phyloP scores from a whole-genome alignment of 2,888 invertebrate genomes.

The Lasioglossum figueresi region DNA sequence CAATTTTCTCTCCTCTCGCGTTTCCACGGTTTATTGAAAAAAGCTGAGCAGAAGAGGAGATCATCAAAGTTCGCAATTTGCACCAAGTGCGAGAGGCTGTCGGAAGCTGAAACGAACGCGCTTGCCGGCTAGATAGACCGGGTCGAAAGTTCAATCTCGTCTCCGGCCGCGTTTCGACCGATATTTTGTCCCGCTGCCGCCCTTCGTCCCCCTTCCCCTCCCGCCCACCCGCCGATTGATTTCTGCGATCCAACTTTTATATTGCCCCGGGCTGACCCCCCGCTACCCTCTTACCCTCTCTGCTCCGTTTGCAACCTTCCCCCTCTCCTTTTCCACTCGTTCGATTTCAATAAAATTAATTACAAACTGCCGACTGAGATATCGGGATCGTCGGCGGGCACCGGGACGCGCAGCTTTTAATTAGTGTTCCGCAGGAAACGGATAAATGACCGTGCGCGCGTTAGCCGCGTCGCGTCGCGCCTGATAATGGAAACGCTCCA shows the following conservation, averaged over 20 bases:
- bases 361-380: conserved; percentile 50
- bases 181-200: conserved; percentile 61
- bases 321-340: background rate
- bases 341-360: conserved; percentile 65
- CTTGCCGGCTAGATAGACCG: conserved; percentile 33
- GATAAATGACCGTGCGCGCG: conserved; percentile 24
- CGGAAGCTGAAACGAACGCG: conserved; percentile 56
- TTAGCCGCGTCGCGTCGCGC: conserved; percentile 14
- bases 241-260: conserved; percentile 64
- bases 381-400: conserved; percentile 8
- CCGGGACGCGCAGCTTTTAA: conserved; percentile 40
- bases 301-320: background rate
- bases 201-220: background rate
- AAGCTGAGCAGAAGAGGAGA: conserved; percentile 62
- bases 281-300: background rate
- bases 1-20: conserved; percentile 65
- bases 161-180: conserved; percentile 63
- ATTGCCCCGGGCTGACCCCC: conserved; percentile 40
- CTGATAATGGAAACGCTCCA: conserved; percentile 34
- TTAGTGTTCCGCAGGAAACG: conserved; percentile 46
- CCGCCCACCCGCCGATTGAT: conserved; percentile 44
- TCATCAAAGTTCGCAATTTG: conserved; percentile 72
- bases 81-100: conserved; percentile 63
- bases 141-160: conserved; percentile 72
- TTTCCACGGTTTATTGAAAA: conserved; percentile 72